Percentiles rank a stretch among this genome's conserved stretches.
phyloP scores from a whole-genome alignment of 2,797 vertebrate genomes.

The Ctenopoma multispine region DNA sequence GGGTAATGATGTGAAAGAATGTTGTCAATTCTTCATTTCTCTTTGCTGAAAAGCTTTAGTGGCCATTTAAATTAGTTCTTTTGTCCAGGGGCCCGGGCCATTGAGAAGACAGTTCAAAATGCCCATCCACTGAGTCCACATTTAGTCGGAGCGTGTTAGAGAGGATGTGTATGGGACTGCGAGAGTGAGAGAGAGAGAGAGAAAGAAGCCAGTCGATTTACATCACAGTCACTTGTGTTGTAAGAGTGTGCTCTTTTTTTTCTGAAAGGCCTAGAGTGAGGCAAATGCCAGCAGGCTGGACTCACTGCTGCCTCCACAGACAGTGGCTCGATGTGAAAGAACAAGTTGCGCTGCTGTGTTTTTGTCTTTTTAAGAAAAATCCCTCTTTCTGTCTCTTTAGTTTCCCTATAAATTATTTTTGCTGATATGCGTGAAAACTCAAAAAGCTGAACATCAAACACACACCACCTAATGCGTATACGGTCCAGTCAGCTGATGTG shows the following conservation, averaged over 20 bases:
- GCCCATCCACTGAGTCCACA: conserved; percentile 80
- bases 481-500: conserved; percentile 14
- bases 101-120: conserved; percentile 84
- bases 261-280: conserved; percentile 47
- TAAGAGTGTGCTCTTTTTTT: conserved; percentile 65
- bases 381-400: neutral
- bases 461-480: neutral
- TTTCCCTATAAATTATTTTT: neutral
- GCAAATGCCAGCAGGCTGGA: conserved; percentile 57
- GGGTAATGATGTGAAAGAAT: conserved; percentile 90
- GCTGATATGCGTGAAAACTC: neutral
- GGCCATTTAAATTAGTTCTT: conserved; percentile 86
- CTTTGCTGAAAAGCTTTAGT: conserved; percentile 83
- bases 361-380: neutral
- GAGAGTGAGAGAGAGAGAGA: conserved; percentile 4
- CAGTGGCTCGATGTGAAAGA: conserved; percentile 5
- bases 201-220: conserved; percentile 75
- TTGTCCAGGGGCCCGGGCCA: conserved; percentile 79
- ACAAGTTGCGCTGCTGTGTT: conserved; percentile 6
- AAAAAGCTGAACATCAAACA: conserved; percentile 10
- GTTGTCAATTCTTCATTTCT: conserved; percentile 84
- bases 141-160: conserved; percentile 74
- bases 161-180: conserved; percentile 49
- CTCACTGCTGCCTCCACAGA: conserved; percentile 30
- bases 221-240: conserved; percentile 77